A percentile compares a stretch with the other conserved stretches of the same genome.
Conservation (phyloP, 2,113 vertebrate species). For the Psophia crepitans region DNA sequence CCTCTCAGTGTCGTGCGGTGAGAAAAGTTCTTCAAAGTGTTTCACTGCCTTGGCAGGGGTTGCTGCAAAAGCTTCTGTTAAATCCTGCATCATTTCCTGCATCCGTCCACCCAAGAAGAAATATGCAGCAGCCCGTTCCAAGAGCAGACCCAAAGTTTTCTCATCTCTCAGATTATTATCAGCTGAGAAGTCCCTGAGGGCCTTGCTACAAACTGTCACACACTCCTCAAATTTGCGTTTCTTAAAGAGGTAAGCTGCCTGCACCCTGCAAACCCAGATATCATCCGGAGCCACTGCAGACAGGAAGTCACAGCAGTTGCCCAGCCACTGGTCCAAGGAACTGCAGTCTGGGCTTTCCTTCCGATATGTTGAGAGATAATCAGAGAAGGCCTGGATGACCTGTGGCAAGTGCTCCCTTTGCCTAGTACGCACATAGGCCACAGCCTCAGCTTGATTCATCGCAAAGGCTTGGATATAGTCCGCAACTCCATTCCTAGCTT, state of each 20-base stretch:
- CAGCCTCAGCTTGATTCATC: conserved; percentile 51
- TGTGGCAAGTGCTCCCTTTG: conserved; percentile 79
- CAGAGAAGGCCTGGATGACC: conserved; percentile 72
- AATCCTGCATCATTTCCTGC: conserved; percentile 75
- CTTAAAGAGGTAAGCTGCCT: conserved; percentile 75
- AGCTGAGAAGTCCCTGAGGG: conserved; percentile 31
- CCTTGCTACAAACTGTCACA: conserved; percentile 69
- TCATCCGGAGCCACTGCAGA: conserved; percentile 71
- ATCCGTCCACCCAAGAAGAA: conserved; percentile 74
- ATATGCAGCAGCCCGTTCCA: conserved; percentile 78
- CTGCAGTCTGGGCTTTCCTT: neutral
- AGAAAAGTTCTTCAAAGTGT: conserved; percentile 78
- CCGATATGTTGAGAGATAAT: conserved; percentile 20
- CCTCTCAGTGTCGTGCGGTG: conserved; percentile 19
- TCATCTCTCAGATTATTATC: neutral
- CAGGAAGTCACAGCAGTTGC: conserved; percentile 75
- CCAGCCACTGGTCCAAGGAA: neutral
- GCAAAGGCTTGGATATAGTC: conserved; percentile 83
- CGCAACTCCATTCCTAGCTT: conserved; percentile 49
- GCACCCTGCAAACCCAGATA: conserved; percentile 51
- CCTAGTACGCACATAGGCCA: conserved; percentile 71
- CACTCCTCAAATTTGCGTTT: conserved; percentile 76
- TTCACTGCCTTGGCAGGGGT: conserved; percentile 72
- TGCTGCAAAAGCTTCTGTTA: conserved; percentile 80
- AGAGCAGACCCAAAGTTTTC: conserved; percentile 52